Percentiles rank a stretch among this genome's conserved stretches.
Evolutionary conservation across 2,113 vertebrate species (phyloP).

Genomic region (Corvus hawaiiensis): DNA sequence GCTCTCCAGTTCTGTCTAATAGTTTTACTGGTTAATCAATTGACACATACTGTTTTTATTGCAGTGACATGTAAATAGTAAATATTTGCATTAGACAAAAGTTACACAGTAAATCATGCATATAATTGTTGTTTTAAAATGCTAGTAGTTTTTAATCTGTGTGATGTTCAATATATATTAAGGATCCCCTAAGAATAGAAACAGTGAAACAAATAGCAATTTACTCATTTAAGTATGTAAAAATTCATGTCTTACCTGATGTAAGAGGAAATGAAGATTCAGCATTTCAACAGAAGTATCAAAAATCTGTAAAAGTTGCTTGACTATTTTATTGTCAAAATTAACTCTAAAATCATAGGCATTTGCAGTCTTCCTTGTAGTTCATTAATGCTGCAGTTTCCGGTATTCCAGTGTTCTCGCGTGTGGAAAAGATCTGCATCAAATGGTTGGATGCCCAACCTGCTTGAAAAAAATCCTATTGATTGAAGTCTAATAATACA

Average conservation of each 20-base stretch:
- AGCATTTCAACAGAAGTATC: neutral
- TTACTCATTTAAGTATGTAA: neutral
- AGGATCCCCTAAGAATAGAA: neutral
- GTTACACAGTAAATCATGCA: neutral
- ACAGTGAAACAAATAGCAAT: neutral
- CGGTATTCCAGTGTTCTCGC: neutral
- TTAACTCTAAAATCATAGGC: neutral
- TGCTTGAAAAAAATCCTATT: constrained; percentile 42
- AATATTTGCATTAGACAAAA: constrained; percentile 13
- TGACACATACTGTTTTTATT: neutral
- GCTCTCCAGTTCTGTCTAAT: neutral
- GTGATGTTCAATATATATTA: neutral
- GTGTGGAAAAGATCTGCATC: neutral
- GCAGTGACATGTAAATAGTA: neutral
- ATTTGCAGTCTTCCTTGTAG: neutral
- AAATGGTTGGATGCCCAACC: constrained; percentile 17
- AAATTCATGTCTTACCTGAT: neutral
- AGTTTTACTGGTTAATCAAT: neutral
- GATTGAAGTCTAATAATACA: neutral
- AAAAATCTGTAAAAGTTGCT: neutral
- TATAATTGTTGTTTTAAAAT: neutral
- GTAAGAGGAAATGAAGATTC: neutral
- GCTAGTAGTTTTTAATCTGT: neutral
- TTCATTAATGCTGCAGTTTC: constrained; percentile 15
- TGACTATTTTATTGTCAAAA: neutral